These are phyloP conservation scores for Valencia hispanica DNA, from an alignment of 2,797 vertebrate species.

Conservation along the genomic window DNA sequence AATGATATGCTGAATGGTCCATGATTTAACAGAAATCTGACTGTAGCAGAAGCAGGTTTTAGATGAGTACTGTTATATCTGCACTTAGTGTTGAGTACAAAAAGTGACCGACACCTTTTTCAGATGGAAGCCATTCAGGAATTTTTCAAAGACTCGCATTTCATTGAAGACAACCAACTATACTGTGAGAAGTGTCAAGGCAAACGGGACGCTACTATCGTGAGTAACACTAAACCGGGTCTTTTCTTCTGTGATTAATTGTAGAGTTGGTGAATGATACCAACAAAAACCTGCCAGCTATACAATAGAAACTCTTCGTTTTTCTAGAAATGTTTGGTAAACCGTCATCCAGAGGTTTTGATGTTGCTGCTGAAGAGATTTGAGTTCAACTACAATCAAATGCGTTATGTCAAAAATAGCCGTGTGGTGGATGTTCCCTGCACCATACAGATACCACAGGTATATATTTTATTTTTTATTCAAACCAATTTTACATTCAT, in stretches of 20 bases:
- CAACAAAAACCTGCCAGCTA: not conserved
- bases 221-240: not conserved
- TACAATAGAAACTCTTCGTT: no score
- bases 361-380: conserved; percentile 78
- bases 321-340: conserved; percentile 55
- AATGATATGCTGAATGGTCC: not conserved
- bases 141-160: not conserved
- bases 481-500: not conserved
- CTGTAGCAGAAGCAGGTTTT: not conserved
- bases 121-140: not conserved
- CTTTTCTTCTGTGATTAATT: not conserved
- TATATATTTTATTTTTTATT: not conserved
- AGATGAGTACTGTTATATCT: not conserved
- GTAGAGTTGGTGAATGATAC: not conserved
- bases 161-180: not conserved
- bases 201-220: fast-evolving
- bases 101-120: not conserved
- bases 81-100: not conserved
- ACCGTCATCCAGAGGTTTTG: conserved; percentile 64
- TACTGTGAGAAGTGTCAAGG: not conserved
- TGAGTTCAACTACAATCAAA: conserved; percentile 58
- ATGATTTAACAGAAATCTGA: not conserved
- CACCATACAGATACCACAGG: conserved; percentile 48
- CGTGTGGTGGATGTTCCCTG: conserved; percentile 45
- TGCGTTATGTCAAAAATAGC: conserved; percentile 67